Conservation (phyloP, 2,888 invertebrate genomes). For the Orthonychiurus folsomi region DNA sequence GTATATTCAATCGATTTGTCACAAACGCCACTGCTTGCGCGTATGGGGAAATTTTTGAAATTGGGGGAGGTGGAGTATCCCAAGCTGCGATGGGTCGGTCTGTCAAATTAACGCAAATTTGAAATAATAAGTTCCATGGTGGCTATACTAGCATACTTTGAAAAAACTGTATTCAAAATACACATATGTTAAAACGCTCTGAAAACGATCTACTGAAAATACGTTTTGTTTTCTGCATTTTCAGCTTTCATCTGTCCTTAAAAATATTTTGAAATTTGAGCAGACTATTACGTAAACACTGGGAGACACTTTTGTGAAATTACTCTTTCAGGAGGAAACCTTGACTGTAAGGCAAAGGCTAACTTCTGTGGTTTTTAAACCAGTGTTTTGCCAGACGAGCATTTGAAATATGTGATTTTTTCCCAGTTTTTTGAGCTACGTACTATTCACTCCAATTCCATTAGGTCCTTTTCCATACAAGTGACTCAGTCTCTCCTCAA, state of each 20-base stretch:
- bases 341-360: no score
- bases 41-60: slow-evolving; percentile 34
- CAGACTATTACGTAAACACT: no score
- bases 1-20: slow-evolving; percentile 23
- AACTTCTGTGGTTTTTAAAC: no score
- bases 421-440: background rate
- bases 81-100: slow-evolving; percentile 29
- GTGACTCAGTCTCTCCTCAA: slow-evolving; percentile 6
- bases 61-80: slow-evolving; percentile 29
- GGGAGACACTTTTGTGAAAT: no score
- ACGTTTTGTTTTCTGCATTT: no score
- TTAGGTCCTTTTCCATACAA: slow-evolving; percentile 22
- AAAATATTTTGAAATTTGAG: no score
- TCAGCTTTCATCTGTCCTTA: no score
- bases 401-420: background rate
- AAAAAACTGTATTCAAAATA: background rate
- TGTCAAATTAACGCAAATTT: slow-evolving; percentile 10
- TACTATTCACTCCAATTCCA: slow-evolving; percentile 23
- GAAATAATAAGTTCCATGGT: slow-evolving; percentile 2
- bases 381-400: slow-evolving; percentile 1
- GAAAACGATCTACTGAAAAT: no score
- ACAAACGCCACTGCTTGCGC: slow-evolving; percentile 28
- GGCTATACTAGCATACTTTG: background rate
- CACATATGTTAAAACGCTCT: no score
- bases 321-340: no score